Conservation (phyloP, 1,140 invertebrate genomes). For the Drosophila kohkoa region DNA sequence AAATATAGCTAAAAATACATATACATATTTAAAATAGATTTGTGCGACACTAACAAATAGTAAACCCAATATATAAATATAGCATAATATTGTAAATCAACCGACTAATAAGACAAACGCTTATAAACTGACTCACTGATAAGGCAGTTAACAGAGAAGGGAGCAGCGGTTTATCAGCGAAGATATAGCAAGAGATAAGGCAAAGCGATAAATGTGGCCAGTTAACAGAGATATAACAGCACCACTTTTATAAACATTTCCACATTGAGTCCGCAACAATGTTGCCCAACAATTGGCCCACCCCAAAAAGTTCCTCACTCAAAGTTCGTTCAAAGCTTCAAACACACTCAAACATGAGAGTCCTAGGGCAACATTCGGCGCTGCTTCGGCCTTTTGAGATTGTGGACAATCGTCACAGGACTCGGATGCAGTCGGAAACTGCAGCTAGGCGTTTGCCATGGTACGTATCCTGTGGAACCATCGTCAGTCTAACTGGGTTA, state of each 20-base stretch:
- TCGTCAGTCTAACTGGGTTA: slow-evolving; percentile 77
- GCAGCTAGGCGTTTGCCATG: slow-evolving; percentile 42
- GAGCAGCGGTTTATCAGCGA: neutral
- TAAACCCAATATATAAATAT: neutral
- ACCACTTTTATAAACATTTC: slow-evolving; percentile 10
- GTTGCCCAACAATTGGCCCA: slow-evolving; percentile 25
- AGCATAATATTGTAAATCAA: neutral
- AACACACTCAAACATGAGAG: slow-evolving; percentile 25
- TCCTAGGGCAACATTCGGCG: slow-evolving; percentile 7
- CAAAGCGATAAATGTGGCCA: neutral
- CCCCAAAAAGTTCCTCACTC: neutral
- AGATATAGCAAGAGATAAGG: neutral
- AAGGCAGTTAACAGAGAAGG: neutral
- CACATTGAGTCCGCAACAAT: slow-evolving; percentile 20
- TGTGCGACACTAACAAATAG: neutral
- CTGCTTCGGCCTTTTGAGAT: neutral
- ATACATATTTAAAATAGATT: too few species aligned
- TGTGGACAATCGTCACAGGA: neutral
- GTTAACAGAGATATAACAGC: neutral
- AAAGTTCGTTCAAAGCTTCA: slow-evolving; percentile 4
- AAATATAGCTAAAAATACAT: too few species aligned
- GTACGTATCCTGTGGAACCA: slow-evolving; percentile 42
- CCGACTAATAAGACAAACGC: neutral
- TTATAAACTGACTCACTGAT: neutral
- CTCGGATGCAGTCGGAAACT: slow-evolving; percentile 36